A percentile compares a stretch with the other conserved stretches of the same genome.
Evolutionary conservation across 2,888 invertebrate species (phyloP).

Genomic region (Gryllus longicercus): DNA sequence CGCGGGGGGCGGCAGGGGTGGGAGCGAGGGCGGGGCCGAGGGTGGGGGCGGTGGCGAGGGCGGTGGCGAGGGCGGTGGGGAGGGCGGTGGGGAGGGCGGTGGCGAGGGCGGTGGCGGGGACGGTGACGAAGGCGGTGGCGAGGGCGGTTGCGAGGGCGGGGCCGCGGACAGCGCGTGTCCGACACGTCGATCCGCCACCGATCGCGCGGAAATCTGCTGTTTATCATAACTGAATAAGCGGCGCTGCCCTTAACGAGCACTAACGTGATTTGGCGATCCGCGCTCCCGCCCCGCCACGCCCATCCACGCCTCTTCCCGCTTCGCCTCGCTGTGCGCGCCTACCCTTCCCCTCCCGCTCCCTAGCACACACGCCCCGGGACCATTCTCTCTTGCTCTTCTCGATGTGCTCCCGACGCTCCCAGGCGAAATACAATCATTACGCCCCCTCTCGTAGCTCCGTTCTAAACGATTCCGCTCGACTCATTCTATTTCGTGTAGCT

Average conservation of each 20-base stretch:
- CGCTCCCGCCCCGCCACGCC: neutral
- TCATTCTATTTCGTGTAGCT: no score
- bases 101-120: neutral
- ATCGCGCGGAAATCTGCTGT: neutral
- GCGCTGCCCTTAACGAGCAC: neutral
- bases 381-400: neutral
- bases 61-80: neutral
- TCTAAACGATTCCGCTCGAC: no score
- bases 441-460: no score
- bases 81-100: neutral
- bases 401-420: neutral
- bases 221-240: slow-evolving; percentile 17
- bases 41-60: neutral
- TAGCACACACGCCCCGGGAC: neutral
- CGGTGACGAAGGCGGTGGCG: neutral
- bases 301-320: neutral
- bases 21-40: neutral
- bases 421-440: no score
- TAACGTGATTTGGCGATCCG: neutral
- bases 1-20: neutral
- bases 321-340: neutral
- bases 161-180: neutral
- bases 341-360: neutral
- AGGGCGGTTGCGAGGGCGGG: neutral
- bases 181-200: neutral